These are phyloP conservation scores for Cryptosula pallasiana DNA, from an alignment of 2,888 invertebrate genomes.

Conservation along the genomic window DNA sequence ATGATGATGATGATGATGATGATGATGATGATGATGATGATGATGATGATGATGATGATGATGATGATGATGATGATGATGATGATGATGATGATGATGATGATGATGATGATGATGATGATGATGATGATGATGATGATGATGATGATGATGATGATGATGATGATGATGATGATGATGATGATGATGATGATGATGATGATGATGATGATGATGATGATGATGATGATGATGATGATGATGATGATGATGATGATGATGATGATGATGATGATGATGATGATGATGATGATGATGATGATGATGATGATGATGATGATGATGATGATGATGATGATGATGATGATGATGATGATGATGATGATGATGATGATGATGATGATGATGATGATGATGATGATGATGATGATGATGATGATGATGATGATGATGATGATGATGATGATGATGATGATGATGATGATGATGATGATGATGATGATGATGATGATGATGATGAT, in stretches of 20 bases:
- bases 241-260: conserved; percentile 10
- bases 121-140: conserved; percentile 15
- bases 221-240: conserved; percentile 14
- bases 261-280: conserved; percentile 10
- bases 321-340: conserved; percentile 10
- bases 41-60: conserved; percentile 8
- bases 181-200: conserved; percentile 15
- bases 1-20: conserved; percentile 23
- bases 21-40: conserved; percentile 23
- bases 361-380: conserved; percentile 10
- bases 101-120: conserved; percentile 11
- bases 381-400: conserved; percentile 10
- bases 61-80: background rate
- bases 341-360: conserved; percentile 10
- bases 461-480: conserved; percentile 10
- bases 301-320: conserved; percentile 10
- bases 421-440: conserved; percentile 10
- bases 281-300: conserved; percentile 10
- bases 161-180: conserved; percentile 11
- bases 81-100: background rate
- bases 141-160: conserved; percentile 15
- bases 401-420: conserved; percentile 10
- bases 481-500: conserved; percentile 10
- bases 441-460: conserved; percentile 10
- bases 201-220: conserved; percentile 11